Base-by-base conservation (phyloP, 2,113 vertebrate genomes). In the Climacteris rufus region DNA sequence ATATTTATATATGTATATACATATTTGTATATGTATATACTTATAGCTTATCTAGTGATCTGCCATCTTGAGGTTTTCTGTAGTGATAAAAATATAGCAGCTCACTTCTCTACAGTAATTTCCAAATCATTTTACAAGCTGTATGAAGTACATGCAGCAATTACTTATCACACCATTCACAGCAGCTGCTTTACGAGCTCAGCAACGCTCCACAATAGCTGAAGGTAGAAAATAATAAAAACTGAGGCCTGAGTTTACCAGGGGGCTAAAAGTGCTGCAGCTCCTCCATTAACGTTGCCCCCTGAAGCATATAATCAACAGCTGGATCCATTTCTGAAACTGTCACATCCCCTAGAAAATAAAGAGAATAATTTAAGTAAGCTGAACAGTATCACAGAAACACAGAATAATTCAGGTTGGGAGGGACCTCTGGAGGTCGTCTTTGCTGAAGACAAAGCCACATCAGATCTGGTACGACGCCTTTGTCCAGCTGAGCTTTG, bases 251-350 rank as follows among this genome's bases (percentile, higher is more conserved):
- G 68, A 86, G 71, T 92, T 93, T 95, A 89, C 90, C 94, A 86
- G 90, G 92, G 88, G 83, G 71, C 83, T 90, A 88, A 93, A 93
- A 86, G 47, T 68, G 68, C 83, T 83, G 76, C 68, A 88, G 72
- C n/a, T 94, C 19, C 68, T 93, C 90, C 59, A 90, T 94, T 92
- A 90, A 77, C 0, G 1, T 90, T 93, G 82, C 33, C 79, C 66
- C 68, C 54, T 83, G 90, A 97, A 96, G 92, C 91, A 93, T 93
- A 93, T 83, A 83, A 95, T 94, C 83, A 88, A 92, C 90, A 92
- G 88, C 88, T 94, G 90, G 88, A 93, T 87, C 71, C 35, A 60
- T 69, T 96, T 95, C 92, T 76, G 66, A 96, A 91, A 87, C 64
- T 72, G 79, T 71, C 90, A 77, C 31, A 83, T 86, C 17, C 87